Evolutionary conservation across 2,888 invertebrate species (phyloP).

Genomic region (Pollenia angustigena): DNA sequence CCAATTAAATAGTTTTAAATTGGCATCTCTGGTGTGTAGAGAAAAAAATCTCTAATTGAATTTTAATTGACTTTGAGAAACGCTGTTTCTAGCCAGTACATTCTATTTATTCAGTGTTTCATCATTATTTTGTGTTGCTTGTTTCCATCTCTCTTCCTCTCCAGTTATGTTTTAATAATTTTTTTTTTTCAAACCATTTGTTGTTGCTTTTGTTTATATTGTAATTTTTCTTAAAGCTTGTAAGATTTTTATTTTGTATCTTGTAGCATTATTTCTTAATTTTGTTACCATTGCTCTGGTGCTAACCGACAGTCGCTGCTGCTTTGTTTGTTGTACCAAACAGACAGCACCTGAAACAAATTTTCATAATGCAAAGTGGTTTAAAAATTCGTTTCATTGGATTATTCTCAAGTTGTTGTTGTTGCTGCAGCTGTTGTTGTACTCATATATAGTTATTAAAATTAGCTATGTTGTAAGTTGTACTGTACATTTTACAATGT

Average conservation of each 20-base stretch:
- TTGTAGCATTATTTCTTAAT: slow-evolving; percentile 50
- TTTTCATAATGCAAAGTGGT: slow-evolving; percentile 66
- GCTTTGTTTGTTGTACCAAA: background rate
- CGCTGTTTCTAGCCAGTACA: background rate
- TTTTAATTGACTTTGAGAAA: background rate
- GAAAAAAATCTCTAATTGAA: background rate
- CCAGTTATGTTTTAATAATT: slow-evolving; percentile 42
- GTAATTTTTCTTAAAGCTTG: slow-evolving; percentile 23
- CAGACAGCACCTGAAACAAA: slow-evolving; percentile 40
- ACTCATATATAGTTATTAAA: slow-evolving; percentile 38
- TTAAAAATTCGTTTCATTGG: slow-evolving; percentile 70
- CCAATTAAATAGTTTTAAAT: too few relatives aligned
- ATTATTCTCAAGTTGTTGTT: slow-evolving; percentile 65
- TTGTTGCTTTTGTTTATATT: slow-evolving; percentile 49
- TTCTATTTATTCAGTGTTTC: background rate
- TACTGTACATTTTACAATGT: slow-evolving; percentile 42
- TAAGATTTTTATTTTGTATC: background rate
- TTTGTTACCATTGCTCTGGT: slow-evolving; percentile 16
- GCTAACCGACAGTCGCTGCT: background rate
- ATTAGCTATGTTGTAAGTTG: slow-evolving; percentile 46
- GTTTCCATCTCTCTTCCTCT: slow-evolving; percentile 6
- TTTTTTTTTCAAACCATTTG: slow-evolving; percentile 28
- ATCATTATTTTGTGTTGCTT: slow-evolving; percentile 15
- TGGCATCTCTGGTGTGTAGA: too few relatives aligned
- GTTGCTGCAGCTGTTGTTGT: slow-evolving; percentile 20